These are phyloP conservation scores for Kryptopterus vitreolus DNA, from an alignment of 2,797 vertebrate genomes.

Conservation along the genomic window DNA sequence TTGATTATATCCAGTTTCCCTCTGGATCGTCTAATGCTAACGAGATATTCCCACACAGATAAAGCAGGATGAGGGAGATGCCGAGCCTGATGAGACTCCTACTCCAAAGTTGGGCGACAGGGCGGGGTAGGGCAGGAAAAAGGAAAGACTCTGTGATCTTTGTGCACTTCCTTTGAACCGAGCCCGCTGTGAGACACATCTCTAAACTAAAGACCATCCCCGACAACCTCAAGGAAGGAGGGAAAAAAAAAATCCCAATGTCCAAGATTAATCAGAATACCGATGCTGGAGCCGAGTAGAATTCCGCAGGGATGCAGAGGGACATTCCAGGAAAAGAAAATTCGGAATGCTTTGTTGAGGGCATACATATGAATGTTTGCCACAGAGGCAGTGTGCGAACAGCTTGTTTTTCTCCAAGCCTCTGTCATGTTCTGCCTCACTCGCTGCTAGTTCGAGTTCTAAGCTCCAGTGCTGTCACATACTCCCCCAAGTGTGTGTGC, in stretches of 20 bases:
- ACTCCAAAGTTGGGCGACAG: background rate
- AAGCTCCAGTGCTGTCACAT: slow-evolving; percentile 45
- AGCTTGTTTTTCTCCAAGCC: slow-evolving; percentile 38
- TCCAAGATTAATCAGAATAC: slow-evolving; percentile 79
- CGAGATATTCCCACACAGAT: background rate
- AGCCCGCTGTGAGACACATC: slow-evolving; percentile 72
- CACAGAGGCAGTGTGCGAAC: slow-evolving; percentile 43
- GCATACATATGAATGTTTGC: slow-evolving; percentile 63
- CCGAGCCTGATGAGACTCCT: background rate
- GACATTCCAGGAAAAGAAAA: slow-evolving; percentile 73
- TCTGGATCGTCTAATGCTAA: background rate
- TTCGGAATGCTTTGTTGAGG: slow-evolving; percentile 63
- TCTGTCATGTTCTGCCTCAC: slow-evolving; percentile 52
- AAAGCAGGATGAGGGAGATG: slow-evolving; percentile 14
- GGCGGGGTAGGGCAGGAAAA: slow-evolving; percentile 61
- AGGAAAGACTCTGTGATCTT: slow-evolving; percentile 69
- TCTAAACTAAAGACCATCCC: slow-evolving; percentile 66
- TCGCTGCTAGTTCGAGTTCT: slow-evolving; percentile 44
- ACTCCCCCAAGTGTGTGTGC: slow-evolving; percentile 32
- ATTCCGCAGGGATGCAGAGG: slow-evolving; percentile 70
- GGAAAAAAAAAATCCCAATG: slow-evolving; percentile 66
- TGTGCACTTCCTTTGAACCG: slow-evolving; percentile 76
- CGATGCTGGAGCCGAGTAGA: slow-evolving; percentile 72
- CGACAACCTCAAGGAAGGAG: too few relatives aligned
- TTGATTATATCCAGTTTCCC: background rate